Evolutionary conservation across 2,888 invertebrate species (phyloP), one percentile per base, ranked within the genome.

Genomic region (Saturnia japonica): DNA sequence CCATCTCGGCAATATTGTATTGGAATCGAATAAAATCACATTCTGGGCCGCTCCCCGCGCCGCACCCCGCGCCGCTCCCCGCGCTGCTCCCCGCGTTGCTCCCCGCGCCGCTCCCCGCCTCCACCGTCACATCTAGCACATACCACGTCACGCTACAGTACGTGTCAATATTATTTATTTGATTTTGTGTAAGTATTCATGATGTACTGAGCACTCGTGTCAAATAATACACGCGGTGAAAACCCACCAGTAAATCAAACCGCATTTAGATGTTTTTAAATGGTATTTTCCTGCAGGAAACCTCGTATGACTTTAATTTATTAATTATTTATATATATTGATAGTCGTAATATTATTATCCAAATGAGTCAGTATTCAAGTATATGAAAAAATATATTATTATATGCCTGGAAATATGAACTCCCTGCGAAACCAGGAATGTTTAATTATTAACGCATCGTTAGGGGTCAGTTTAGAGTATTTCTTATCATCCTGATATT

Each of bases 11-110:
- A 72, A 73, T 78, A 77, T 76, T 77, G 78, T 77, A 76, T 79
- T 72, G 78, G 76, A 77, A 78, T 74, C 75, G 73, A 78, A 80
- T 78, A 75, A 78, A 79, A 79, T 76, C 74, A 74, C 72, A 54
- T 67, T 54, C 42, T 68, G 69, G 67, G 68, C 66, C 71, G 66
- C 69, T 68, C 71, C 62, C 67, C 54, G 22, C n/a, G 11, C 9
- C 6, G 34, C 34, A 6, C 34, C 34, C 34, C 34, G 2, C 34
- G 6, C 34, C 34, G 66, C 69, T 68, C 71, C 62, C 67, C 54
- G 22, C n/a, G 11, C 9, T 34, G 34, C 34, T 2, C 34, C 34
- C 34, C 34, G 2, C 34, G 6, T 6, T 6, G 66, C 69, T 68
- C 71, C 62, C 67, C 54, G 22, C n/a, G 11, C 9, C 6, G 34